Base-by-base conservation (phyloP, 2,113 vertebrate genomes). In the Rhabdomys dilectus region DNA sequence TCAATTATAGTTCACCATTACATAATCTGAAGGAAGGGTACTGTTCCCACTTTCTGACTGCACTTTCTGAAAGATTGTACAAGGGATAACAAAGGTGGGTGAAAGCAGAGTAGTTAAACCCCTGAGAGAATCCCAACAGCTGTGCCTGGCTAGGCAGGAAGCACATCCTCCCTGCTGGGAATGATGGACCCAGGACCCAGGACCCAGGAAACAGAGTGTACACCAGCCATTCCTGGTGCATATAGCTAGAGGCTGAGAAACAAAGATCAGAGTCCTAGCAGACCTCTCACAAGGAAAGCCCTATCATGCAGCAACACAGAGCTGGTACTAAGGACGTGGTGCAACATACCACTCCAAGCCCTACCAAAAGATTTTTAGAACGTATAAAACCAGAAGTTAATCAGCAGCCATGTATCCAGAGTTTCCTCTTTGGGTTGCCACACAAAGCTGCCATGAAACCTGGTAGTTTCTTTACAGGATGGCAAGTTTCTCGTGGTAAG, bases 331-430 rank as follows among this genome's bases (percentile, higher is more conserved):
- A n/a, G 12, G 4, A 10, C n/a, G 15, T 81, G 82, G 48, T 26
- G n/a, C 39, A 80, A 64, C 5, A 15, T 76, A 48, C 60, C 66
- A 72, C 60, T 77, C 62, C 76, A 94, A 68, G 73, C 1, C 88
- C 81, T 60, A 73, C 29, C 19, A 66, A 66, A 72, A 89, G 45
- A 45, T 21, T 87, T 64, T 64, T 62, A 78, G 70, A 85, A 84
- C 80, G 77, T 75, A 77, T 31, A 92, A 73, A 90, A 82, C 36
- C 62, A 80, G 22, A 60, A 91, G 91, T 85, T 39, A 58, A 82
- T 80, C n/a, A 89, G 78, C 22, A 90, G 31, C 39, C 22, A 45
- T 4, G 5, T 21, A 48, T 66, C 72, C 53, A 87, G 76, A 91
- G 91, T 68, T 88, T 96, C 66, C 45, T 82, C 42, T 48, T 3